A percentile compares a stretch with the other conserved stretches of the same genome.
phyloP scores from a whole-genome alignment of 2,888 invertebrate genomes.

The Hypomecis punctinalis region DNA sequence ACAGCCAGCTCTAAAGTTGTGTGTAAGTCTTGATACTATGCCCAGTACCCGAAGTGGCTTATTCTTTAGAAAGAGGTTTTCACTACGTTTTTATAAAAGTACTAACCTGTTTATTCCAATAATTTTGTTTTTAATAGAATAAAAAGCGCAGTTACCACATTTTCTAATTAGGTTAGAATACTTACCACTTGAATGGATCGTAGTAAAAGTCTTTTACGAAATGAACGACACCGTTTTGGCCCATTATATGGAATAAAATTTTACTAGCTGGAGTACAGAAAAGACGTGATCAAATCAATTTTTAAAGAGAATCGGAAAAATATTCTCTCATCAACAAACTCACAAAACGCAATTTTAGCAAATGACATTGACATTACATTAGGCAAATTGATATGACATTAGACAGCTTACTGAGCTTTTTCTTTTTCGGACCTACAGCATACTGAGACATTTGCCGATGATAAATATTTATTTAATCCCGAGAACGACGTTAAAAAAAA shows the following conservation, averaged over 20 bases:
- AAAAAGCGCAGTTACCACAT: constrained; percentile 42
- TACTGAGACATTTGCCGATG: no score
- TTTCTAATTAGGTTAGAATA: constrained; percentile 40
- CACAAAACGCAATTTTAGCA: constrained; percentile 24
- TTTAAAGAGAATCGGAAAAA: constrained; percentile 47
- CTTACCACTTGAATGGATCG: constrained; percentile 92
- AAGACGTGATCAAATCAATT: constrained; percentile 43
- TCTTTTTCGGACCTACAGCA: no score
- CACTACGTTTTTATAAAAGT: neutral
- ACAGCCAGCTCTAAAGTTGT: no score
- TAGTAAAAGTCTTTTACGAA: constrained; percentile 88
- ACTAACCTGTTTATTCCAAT: no score
- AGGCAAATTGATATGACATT: neutral
- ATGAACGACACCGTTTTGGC: constrained; percentile 82
- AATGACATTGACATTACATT: neutral
- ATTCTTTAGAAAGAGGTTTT: neutral
- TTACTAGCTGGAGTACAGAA: constrained; percentile 35
- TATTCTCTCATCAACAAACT: constrained; percentile 18
- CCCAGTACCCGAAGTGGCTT: no score
- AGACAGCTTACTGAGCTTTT: neutral
- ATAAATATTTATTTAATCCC: no score
- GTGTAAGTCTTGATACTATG: no score
- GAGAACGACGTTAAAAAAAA: no score
- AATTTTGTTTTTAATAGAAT: neutral
- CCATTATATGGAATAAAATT: constrained; percentile 78